Evolutionary conservation across 2,797 vertebrate genomes (phyloP).

Genomic region (Sebastes paucispinis): DNA sequence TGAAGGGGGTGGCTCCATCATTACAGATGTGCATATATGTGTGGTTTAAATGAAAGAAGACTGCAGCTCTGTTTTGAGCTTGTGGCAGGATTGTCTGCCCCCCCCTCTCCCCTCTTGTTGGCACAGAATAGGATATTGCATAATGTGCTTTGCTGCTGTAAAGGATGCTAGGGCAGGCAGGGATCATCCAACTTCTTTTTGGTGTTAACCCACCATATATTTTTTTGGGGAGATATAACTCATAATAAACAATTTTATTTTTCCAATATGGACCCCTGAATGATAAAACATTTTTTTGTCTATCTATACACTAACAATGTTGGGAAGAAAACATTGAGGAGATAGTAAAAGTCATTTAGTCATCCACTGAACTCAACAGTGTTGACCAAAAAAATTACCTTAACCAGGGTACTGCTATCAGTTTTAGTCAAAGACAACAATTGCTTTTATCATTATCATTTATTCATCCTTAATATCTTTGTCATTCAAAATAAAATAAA

Average conservation of each 20-base stretch:
- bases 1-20: fast-evolving
- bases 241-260: not conserved
- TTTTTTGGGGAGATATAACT: not conserved
- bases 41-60: too few species aligned
- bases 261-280: not conserved
- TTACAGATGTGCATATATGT: not conserved
- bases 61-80: not conserved
- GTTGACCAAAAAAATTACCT: not conserved
- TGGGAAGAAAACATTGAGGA: not conserved
- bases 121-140: conserved; percentile 31
- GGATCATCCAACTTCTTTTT: not conserved
- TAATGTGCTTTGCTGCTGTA: conserved; percentile 37
- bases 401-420: too few species aligned
- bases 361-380: not conserved
- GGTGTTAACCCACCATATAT: not conserved
- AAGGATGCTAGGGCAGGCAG: conserved; percentile 2
- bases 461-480: not conserved
- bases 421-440: not conserved
- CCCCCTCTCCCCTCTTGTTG: not conserved
- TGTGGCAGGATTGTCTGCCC: too few species aligned
- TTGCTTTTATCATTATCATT: too few species aligned
- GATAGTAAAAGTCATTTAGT: not conserved
- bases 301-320: too few species aligned
- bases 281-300: too few species aligned
- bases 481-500: not conserved